Base-by-base conservation (phyloP, 2,888 invertebrate genomes). In the Sturmia bella region DNA sequence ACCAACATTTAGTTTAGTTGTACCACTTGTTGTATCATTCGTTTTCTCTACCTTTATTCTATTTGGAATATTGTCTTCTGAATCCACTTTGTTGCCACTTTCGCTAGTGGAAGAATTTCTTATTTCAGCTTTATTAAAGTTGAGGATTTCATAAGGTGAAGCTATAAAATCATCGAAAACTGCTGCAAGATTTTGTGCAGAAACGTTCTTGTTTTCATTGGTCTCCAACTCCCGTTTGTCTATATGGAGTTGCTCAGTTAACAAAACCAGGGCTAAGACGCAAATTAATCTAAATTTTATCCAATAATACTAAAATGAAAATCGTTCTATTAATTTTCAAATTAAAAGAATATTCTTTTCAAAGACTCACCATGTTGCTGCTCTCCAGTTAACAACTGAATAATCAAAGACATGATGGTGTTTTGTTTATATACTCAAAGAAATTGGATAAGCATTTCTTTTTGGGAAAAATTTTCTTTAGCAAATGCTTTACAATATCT, bases 361-460 rank as follows among this genome's bases (percentile, higher is more conserved):
- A 32, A 32, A 32, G 43, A 54, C 82, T 75, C 68, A 82, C 82
- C 82, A 82, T 82, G 45, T 56, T n/a, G 70, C 50, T n/a, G 70
- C 50, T 66, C 66, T 75, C 74, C 43, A 61, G 15, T 59, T 70
- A 39, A 41, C 59, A 37, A 82, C 78, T 75, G 57, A 82, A 70
- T 27, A 15, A 11, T 21, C 1, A 59, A 39, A 32, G 48, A 2
- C 17, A 13, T 39, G 70, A n/a, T 75, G 32, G 59, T 41, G 39
- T 59, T 78, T 61, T 56, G 79, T 79, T 82, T 82, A 82, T 82
- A 82, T 70, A 66, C 52, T 9, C 3, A 39, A 24, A 9, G 27
- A 50, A n/a, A 39, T 48, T 64, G 56, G 41, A 64, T 9, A 32
- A 32, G 7, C 7, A 32, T 9, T 32, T 3, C 32, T 32, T 32